These are phyloP conservation scores for Darevskia mixta DNA, from an alignment of 2,797 vertebrate species.

Conservation along the genomic window DNA sequence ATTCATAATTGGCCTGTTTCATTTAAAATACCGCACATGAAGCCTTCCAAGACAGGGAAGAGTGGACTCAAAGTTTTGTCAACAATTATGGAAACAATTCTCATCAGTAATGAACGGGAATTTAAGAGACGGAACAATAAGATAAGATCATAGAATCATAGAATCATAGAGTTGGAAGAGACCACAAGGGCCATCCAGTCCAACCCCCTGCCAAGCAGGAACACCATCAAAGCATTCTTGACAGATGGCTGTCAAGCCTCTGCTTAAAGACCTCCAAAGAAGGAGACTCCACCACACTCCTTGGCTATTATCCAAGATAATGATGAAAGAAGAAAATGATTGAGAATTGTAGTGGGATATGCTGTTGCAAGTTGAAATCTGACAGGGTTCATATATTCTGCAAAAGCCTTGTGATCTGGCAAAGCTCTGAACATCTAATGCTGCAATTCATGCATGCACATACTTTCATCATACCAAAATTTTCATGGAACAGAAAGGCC, in stretches of 20 bases:
- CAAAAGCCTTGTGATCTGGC: constrained; percentile 28
- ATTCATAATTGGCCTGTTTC: background rate
- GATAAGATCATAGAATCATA: too few species aligned
- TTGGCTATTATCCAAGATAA: too few species aligned
- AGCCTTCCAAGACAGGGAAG: background rate
- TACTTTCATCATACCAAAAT: constrained; percentile 3
- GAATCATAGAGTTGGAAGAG: too few species aligned
- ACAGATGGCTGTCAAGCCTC: too few species aligned
- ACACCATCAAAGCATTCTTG: too few species aligned
- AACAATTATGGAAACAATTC: background rate
- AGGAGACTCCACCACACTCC: too few species aligned
- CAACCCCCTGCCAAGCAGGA: too few species aligned
- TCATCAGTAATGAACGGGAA: background rate
- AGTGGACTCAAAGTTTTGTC: background rate
- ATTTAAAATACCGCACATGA: background rate
- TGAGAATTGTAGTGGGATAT: background rate
- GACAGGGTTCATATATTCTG: background rate
- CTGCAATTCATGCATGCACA: too few species aligned
- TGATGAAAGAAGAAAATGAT: too few species aligned
- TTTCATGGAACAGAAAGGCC: background rate
- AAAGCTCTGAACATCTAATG: background rate
- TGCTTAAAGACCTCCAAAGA: too few species aligned
- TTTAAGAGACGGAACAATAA: background rate
- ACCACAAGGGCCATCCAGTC: too few species aligned
- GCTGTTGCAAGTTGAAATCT: constrained; percentile 6